These are phyloP conservation scores for Chrysolina haemoptera DNA, from an alignment of 2,888 invertebrate genomes.

Conservation along the genomic window DNA sequence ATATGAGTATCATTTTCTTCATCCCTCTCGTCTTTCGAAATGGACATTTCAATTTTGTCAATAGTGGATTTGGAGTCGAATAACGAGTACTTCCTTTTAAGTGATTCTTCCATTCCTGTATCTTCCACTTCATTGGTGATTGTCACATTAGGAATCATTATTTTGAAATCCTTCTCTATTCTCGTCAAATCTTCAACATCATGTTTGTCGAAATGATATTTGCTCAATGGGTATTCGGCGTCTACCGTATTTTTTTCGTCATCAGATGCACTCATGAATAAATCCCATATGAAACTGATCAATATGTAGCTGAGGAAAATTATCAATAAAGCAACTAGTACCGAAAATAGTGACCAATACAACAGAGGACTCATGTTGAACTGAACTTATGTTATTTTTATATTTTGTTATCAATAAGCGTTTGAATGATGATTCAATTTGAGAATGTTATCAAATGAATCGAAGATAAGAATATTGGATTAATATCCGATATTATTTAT, in stretches of 20 bases:
- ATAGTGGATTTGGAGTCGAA: slow-evolving; percentile 23
- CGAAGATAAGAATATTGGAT: background rate
- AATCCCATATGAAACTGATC: slow-evolving; percentile 40
- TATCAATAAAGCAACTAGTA: slow-evolving; percentile 45
- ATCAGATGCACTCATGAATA: slow-evolving; percentile 23
- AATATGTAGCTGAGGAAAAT: slow-evolving; percentile 46
- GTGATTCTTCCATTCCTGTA: background rate
- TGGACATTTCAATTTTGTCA: slow-evolving; percentile 17
- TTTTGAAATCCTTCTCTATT: slow-evolving; percentile 44
- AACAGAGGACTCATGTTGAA: slow-evolving; percentile 49
- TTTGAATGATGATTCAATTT: slow-evolving; percentile 31
- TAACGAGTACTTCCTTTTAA: background rate
- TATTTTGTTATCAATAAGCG: slow-evolving; percentile 22
- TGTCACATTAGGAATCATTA: slow-evolving; percentile 33
- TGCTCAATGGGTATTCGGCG: slow-evolving; percentile 24
- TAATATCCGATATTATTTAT: background rate
- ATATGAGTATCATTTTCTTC: background rate
- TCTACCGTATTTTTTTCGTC: background rate
- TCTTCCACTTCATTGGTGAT: slow-evolving; percentile 46
- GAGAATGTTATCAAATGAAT: slow-evolving; percentile 25
- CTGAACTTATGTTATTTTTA: slow-evolving; percentile 22
- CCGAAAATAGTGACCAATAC: slow-evolving; percentile 49
- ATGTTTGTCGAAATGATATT: slow-evolving; percentile 41
- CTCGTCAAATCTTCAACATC: slow-evolving; percentile 53
- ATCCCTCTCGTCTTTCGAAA: slow-evolving; percentile 23